Evolutionary conservation across 2,113 vertebrate genomes (phyloP), one percentile per base, ranked within the genome.

Genomic region (Thalassarche chlororhynchos): DNA sequence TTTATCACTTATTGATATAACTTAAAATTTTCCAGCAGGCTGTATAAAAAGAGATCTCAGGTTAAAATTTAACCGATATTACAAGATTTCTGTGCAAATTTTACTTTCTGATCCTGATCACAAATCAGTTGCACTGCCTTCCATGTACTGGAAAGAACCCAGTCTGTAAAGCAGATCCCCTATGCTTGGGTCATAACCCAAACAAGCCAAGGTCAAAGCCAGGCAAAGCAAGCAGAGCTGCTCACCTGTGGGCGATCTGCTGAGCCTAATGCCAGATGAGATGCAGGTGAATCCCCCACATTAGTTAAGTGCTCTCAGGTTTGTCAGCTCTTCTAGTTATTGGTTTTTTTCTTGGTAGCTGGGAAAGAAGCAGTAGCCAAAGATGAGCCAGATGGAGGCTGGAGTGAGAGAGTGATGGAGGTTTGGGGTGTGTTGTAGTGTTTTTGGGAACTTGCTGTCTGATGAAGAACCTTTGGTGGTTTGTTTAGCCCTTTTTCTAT

Each of bases 51-150:
- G 40, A 64, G 4, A 54, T 13, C 17, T 51, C 23, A 26, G 17
- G 13, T 71, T 66, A 58, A 32, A 49, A 62, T 82, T 76, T 49
- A 40, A 66, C 20, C 9, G 4, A 2, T 24, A 26, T 26, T 51
- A 14, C 9, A 52, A 8, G 10, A 79, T 68, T 86, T 58, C 21
- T 57, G 14, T 9, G 6, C 21, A 42, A 47, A 20, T 26, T 31
- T 66, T 62, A 20, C 16, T 44, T 81, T 62, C 49, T 82, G 24
- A n/a, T 36, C 25, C 42, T 21, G 40, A 13, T 54, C n/a, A 25
- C 14, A 11, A 16, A 36, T 18, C 12, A 20, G 10, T 36, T 8
- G 5, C 0, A 0, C 31, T 88, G 24, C 18, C 17, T 62, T 85
- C 24, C 10, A 4, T 13, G 23, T 26, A 8, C 52, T 28, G n/a